Conservation (phyloP, 2,888 invertebrate species). For the Metalampra italica region DNA sequence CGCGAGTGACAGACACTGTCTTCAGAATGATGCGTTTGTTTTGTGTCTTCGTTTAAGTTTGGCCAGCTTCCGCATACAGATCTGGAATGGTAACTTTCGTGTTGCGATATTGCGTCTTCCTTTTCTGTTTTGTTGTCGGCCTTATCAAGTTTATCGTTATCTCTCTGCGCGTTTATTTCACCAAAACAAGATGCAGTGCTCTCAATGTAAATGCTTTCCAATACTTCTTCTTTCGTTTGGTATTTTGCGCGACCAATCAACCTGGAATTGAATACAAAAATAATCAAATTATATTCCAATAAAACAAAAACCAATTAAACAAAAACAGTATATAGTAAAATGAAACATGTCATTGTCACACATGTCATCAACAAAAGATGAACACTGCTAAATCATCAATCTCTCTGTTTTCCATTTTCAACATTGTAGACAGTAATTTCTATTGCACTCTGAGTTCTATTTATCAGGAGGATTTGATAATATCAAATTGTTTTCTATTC, state of each 20-base stretch:
- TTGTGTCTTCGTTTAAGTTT: conserved; percentile 64
- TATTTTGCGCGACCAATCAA: conserved; percentile 71
- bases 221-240: conserved; percentile 72
- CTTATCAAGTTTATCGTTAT: conserved; percentile 43
- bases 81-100: conserved; percentile 56
- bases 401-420: too few relatives aligned
- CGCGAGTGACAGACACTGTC: conserved; percentile 71
- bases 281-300: not conserved
- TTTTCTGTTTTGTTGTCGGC: conserved; percentile 51
- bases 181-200: conserved; percentile 74
- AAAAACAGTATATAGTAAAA: too few relatives aligned
- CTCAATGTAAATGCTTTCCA: conserved; percentile 72
- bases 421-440: too few relatives aligned
- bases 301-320: too few relatives aligned
- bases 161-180: conserved; percentile 65
- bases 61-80: conserved; percentile 72
- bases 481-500: too few relatives aligned
- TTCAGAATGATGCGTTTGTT: conserved; percentile 66
- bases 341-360: too few relatives aligned
- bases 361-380: too few relatives aligned
- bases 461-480: too few relatives aligned
- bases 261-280: conserved; percentile 42
- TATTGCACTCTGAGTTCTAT: too few relatives aligned
- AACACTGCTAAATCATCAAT: too few relatives aligned
- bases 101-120: conserved; percentile 53